Base-by-base conservation (phyloP, 1,140 invertebrate genomes). In the Pseudobourletiella spinata region DNA sequence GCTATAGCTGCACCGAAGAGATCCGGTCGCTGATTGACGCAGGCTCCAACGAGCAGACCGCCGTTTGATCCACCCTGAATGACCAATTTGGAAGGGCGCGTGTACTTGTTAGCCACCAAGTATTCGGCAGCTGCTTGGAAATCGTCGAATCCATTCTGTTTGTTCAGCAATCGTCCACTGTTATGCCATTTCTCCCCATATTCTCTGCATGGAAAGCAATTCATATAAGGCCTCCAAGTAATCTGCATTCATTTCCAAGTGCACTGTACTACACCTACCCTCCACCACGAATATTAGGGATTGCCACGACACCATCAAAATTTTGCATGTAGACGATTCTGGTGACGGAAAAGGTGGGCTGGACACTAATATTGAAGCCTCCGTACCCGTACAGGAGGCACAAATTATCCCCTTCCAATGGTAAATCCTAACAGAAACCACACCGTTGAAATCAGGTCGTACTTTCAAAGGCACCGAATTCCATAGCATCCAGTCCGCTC, bases 181-280 rank as follows among this genome's bases (percentile, higher is more conserved):
- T 98, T 90, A 76, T 99, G 95, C 96, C 96, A 99, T 58, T 84
- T 85, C 76, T 96, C 89, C 42, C 96, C 96, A 77, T 98, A 99
- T 77, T 99, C 95, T 1, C 93, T 89, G 73, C 54, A 71, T 8
- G 8, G 26, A 44, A 18, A 28, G 30, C 15, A 59, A 57, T 22
- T 59, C n/a, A n/a, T n/a, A n/a, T n/a, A n/a, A n/a, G n/a, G n/a
- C n/a, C n/a, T n/a, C n/a, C n/a, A n/a, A 58, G 32, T 35, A 32
- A 30, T 16, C 50, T 16, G 16, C 43, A 60, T 43, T 43, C 52
- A 52, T 32, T 30, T 25, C 8, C 20, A 25, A 59, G 4, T 54
- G 35, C 22, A 14, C 26, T 20, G 22, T 18, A 44, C 1, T 15
- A 57, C 16, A 72, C 78, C 79, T 80, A 89, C 90, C 89, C 93